Conservation (phyloP, 2,113 vertebrate species). For the Ictalurus furcatus region DNA sequence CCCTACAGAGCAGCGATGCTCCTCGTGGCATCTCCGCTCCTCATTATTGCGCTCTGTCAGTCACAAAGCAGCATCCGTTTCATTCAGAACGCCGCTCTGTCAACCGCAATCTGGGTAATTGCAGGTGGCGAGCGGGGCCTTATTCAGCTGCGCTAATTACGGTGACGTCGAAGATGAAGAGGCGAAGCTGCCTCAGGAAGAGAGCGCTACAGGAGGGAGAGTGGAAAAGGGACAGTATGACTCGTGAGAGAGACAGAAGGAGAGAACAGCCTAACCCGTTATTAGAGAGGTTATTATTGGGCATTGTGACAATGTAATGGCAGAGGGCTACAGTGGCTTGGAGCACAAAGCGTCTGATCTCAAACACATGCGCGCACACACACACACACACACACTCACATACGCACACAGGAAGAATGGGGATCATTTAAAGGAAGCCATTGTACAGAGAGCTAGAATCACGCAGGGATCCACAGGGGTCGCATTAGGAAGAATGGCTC, state of each 20-base stretch:
- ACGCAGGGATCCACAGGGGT: slow-evolving; percentile 28
- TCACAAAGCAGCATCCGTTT: slow-evolving; percentile 38
- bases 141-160: slow-evolving; percentile 51
- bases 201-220: slow-evolving; percentile 37
- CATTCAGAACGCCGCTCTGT: slow-evolving; percentile 41
- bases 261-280: slow-evolving; percentile 42
- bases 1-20: background rate
- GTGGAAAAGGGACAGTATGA: slow-evolving; percentile 41
- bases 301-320: slow-evolving; percentile 53
- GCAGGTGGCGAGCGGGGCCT: slow-evolving; percentile 49
- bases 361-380: slow-evolving; percentile 30
- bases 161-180: slow-evolving; percentile 49
- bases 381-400: slow-evolving; percentile 30
- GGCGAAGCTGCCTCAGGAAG: slow-evolving; percentile 41
- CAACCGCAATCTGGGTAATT: slow-evolving; percentile 49
- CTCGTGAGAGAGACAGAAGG: slow-evolving; percentile 21
- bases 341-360: slow-evolving; percentile 48
- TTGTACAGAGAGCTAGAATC: slow-evolving; percentile 22
- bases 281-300: slow-evolving; percentile 57
- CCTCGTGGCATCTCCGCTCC: slow-evolving; percentile 10
- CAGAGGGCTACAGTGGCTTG: slow-evolving; percentile 42
- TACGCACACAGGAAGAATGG: slow-evolving; percentile 34
- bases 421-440: slow-evolving; percentile 44
- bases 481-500: slow-evolving; percentile 6
- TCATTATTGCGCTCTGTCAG: slow-evolving; percentile 36